Percentiles rank a stretch among this genome's conserved stretches.
phyloP scores from a whole-genome alignment of 2,113 vertebrate genomes.

The Pipa parva region DNA sequence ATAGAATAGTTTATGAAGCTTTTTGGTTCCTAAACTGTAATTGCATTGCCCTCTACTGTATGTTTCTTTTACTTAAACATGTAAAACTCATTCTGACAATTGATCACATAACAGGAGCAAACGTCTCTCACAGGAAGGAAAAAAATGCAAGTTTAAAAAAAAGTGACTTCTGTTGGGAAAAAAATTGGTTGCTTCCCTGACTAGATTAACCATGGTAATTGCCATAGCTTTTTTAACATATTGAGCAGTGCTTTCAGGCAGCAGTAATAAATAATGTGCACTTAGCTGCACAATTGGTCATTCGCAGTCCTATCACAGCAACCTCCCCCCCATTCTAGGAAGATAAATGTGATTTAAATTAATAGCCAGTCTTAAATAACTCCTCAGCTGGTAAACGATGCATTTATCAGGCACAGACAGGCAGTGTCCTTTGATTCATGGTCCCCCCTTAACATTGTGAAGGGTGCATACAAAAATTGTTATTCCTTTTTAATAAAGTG shows the following conservation, averaged over 20 bases:
- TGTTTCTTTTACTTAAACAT: not conserved
- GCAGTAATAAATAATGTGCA: constrained; percentile 76
- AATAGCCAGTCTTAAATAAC: constrained; percentile 99
- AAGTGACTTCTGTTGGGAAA: constrained; percentile 53
- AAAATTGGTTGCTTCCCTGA: constrained; percentile 69
- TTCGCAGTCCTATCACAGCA: constrained; percentile 63
- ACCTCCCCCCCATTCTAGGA: constrained; percentile 69
- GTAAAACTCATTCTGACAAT: not conserved
- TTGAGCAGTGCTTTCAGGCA: constrained; percentile 60
- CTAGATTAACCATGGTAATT: constrained; percentile 72
- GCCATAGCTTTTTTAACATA: constrained; percentile 55
- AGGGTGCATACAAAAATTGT: constrained; percentile 98
- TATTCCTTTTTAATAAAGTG: constrained; percentile 99
- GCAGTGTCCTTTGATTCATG: constrained; percentile 99
- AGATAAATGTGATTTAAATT: constrained; percentile 99
- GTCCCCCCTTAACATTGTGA: constrained; percentile 89
- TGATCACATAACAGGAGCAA: not conserved
- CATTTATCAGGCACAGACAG: constrained; percentile 99
- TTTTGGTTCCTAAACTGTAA: no score
- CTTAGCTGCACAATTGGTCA: constrained; percentile 69
- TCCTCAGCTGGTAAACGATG: constrained; percentile 98
- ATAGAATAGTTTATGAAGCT: no score
- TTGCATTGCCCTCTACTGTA: no score
- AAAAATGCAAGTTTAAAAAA: constrained; percentile 48
- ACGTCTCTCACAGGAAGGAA: constrained; percentile 44